phyloP scores from a whole-genome alignment of 1,140 invertebrate species.

The Leptinotarsa lineolata region DNA sequence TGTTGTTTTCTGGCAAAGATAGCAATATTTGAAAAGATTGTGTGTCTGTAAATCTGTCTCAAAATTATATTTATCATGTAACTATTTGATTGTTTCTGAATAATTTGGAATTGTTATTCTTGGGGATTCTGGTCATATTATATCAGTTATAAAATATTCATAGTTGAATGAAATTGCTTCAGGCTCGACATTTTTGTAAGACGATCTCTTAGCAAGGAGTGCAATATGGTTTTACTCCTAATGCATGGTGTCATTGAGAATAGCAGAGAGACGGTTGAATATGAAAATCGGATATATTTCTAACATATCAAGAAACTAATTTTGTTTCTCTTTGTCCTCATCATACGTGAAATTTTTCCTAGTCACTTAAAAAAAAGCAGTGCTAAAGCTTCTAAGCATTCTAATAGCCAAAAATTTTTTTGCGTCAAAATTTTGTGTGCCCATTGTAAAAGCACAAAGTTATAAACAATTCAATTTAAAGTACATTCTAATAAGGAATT shows the following conservation, averaged over 20 bases:
- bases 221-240: conserved; percentile 29
- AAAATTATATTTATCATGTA: conserved; percentile 13
- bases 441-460: no score
- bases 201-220: conserved; percentile 37
- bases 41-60: conserved; percentile 22
- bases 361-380: no score
- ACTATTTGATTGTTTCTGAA: conserved; percentile 30
- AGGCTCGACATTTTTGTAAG: conserved; percentile 33
- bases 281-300: background rate
- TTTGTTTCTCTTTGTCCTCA: no score
- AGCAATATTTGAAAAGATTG: conserved; percentile 42
- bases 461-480: background rate
- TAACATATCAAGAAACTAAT: background rate
- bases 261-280: background rate
- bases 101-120: background rate
- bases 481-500: background rate
- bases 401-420: no score
- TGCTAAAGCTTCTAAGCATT: no score
- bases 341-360: no score
- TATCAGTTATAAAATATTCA: conserved; percentile 32
- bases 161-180: conserved; percentile 33
- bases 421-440: no score
- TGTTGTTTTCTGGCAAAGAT: conserved; percentile 20
- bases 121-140: conserved; percentile 26
- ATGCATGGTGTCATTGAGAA: background rate